Evolutionary conservation across 2,797 vertebrate species (phyloP).

Genomic region (Balearica regulorum): DNA sequence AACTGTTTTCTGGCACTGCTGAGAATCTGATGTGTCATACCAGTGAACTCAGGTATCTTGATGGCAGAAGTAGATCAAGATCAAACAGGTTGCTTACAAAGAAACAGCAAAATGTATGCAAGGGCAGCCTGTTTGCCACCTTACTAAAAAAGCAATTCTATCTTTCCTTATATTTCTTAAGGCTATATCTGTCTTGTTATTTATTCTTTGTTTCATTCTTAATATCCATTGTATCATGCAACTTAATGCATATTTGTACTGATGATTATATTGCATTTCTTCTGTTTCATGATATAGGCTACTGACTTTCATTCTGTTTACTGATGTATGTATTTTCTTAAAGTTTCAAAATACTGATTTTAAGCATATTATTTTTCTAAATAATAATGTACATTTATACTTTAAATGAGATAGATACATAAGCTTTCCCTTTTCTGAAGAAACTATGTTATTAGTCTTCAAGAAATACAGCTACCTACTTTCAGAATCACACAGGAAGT

Average conservation of each 20-base stretch:
- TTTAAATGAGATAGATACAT: background rate
- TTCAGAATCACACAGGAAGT: background rate
- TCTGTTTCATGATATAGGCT: background rate
- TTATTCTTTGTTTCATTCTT: conserved; percentile 9
- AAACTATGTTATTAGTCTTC: background rate
- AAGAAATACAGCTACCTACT: background rate
- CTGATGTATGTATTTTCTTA: background rate
- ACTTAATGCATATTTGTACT: background rate
- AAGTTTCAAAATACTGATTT: background rate
- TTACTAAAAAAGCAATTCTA: background rate
- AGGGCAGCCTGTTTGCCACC: background rate
- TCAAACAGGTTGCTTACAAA: background rate
- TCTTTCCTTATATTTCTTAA: background rate
- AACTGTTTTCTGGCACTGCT: background rate
- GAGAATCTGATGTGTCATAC: background rate
- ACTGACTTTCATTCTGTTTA: background rate
- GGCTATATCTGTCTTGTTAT: background rate
- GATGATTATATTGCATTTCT: background rate
- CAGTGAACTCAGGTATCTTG: background rate
- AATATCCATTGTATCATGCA: background rate
- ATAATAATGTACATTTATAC: background rate
- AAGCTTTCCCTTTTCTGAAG: background rate
- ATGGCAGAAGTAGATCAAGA: background rate
- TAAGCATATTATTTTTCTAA: background rate
- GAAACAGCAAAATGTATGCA: background rate